Evolutionary conservation across 2,888 invertebrate genomes (phyloP), one percentile per base, ranked within the genome.

Genomic region (Amphipoea oculea): DNA sequence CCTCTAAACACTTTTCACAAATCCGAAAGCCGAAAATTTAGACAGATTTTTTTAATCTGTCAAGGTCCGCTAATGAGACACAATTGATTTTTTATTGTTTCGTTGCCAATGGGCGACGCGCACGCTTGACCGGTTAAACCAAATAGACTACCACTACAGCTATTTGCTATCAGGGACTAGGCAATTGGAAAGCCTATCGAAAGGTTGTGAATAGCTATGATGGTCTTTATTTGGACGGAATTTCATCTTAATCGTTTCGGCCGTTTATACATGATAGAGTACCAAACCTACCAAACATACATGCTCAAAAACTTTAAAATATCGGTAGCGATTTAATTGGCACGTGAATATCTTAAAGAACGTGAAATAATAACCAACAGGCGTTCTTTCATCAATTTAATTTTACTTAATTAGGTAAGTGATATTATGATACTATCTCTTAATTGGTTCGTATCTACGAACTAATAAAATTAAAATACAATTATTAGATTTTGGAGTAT

Each of bases 361-460:
- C n/a, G 7, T 79, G 6, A 73, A 79, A 73, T 29, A 23, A 68
- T 74, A 65, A 11, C 54, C 14, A 36, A 45, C 36, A 45, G n/a
- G 20, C 6, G 6, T 68, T 7, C 1, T 57, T 23, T 40, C n/a
- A 62, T 62, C 66, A n/a, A 36, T 36, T 11, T 65, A 42, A 42
- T 51, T 65, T 20, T 20, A 80, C 0, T 48, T 54, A 67, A 48
- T 62, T 68, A 36, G 2, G 36, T 36, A 40, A 17, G n/a, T 40
- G 11, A 40, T 54, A 40, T n/a, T 72, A 12, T n/a, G 4, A 51
- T 36, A 60, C 7, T 11, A 60, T 57, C 11, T n/a, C 11, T 57
- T 57, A 11, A n/a, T n/a, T 23, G 57, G 57, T 57, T 57, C 11
- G 51, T 45, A 20, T 36, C 20, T 23, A 45, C 20, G 20, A 62